These are phyloP conservation scores for Rapana venosa DNA, from an alignment of 2,888 invertebrate genomes.

Conservation along the genomic window DNA sequence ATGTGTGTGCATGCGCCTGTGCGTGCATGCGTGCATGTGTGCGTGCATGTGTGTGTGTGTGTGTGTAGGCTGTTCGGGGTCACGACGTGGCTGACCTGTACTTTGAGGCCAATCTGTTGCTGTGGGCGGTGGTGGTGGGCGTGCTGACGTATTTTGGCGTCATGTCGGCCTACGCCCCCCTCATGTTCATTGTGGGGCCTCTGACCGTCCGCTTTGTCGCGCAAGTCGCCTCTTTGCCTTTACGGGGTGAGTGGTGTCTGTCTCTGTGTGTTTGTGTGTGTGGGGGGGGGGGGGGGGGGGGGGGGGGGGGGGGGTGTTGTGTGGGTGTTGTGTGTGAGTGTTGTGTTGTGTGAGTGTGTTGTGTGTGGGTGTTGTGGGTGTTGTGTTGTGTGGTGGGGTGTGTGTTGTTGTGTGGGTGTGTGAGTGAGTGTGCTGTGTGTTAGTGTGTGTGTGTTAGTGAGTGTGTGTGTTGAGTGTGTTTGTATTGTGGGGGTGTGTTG, in stretches of 20 bases:
- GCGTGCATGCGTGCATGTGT: neutral
- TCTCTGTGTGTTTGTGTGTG: neutral
- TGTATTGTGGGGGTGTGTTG: too few relatives aligned
- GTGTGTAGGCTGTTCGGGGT: neutral
- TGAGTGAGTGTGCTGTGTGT: too few relatives aligned
- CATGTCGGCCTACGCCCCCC: constrained; percentile 82
- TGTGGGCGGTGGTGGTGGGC: constrained; percentile 82
- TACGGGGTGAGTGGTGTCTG: neutral
- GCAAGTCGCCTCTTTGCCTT: neutral
- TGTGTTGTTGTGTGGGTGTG: too few relatives aligned
- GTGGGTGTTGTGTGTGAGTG: too few relatives aligned
- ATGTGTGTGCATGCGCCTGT: neutral
- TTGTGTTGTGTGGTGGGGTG: too few relatives aligned
- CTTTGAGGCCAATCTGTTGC: constrained; percentile 79
- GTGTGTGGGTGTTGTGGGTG: too few relatives aligned
- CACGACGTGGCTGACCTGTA: constrained; percentile 74
- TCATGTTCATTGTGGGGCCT: constrained; percentile 83
- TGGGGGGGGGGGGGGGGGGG: neutral
- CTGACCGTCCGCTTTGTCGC: neutral
- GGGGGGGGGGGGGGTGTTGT: too few relatives aligned
- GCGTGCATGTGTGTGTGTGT: neutral
- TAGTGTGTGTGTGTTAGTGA: neutral
- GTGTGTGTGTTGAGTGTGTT: too few relatives aligned
- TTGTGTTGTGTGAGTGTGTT: too few relatives aligned
- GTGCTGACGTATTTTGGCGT: constrained; percentile 82